Evolutionary conservation across 2,888 invertebrate species (phyloP), one percentile per base, ranked within the genome.

Genomic region (Yponomeuta malinellus): DNA sequence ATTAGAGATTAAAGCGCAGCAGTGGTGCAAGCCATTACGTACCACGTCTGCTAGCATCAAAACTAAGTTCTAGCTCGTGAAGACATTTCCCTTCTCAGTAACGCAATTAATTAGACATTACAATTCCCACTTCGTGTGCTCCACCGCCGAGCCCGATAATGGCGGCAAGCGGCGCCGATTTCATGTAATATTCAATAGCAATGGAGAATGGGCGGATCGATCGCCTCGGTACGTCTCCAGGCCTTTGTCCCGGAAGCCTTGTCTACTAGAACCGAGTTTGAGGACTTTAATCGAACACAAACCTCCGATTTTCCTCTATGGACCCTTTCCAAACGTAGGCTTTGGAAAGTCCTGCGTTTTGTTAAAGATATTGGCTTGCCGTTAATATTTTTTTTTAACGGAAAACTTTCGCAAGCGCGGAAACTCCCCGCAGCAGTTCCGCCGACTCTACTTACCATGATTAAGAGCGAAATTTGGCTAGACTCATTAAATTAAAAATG

Each of bases 161-260:
- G 52, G 68, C 29, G 52, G 48, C 68, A 52, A 68, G 23, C 68
- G 68, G 68, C 66, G 52, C 59, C 65, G 70, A 63, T 70, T 66
- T 68, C 71, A 71, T 71, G 71, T 71, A 71, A 71, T 69, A 71
- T 71, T 71, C 71, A 71, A 70, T 12, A 68, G 68, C 10, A 67
- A 67, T 67, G 67, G 66, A 31, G 69, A 67, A 43, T 31, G 67
- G 6, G 12, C 52, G 67, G 67, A 71, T 70, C 70, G 70, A 71
- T 71, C 10, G 66, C 52, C 52, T 67, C 65, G 68, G 48, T 68
- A 68, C 29, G 68, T 68, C 68, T 68, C 43, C 43, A 6, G 43
- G 31, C 68, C 68, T 68, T 48, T 48, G 68, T 68, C 31, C 48
- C 43, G 67, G 8, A 23, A 2, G 23, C 10, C 29, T 29, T 10